These are phyloP conservation scores for Anabacerthia variegaticeps DNA, from an alignment of 2,797 vertebrate species.

Conservation along the genomic window DNA sequence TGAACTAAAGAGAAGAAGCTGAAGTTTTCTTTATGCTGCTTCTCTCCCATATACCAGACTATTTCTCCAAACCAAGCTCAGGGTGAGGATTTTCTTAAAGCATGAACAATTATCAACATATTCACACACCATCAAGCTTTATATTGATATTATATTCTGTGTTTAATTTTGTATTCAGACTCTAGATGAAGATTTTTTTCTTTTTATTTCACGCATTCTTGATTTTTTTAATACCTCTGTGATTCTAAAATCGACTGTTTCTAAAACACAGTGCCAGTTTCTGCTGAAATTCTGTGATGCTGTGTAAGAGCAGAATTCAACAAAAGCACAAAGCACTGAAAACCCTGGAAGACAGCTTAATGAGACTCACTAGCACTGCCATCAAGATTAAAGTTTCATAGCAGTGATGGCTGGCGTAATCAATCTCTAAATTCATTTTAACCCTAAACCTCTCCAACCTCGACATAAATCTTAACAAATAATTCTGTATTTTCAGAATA, in stretches of 20 bases:
- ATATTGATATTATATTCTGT: not conserved
- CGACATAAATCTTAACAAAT: not conserved
- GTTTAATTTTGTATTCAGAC: not conserved
- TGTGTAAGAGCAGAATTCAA: not conserved
- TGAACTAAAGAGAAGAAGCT: not conserved
- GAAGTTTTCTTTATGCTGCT: not conserved
- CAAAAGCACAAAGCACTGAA: not conserved
- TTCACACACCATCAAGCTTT: not conserved
- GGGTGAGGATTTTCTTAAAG: not conserved
- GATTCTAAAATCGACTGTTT: not conserved
- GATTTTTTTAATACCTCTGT: not conserved
- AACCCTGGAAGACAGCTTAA: not conserved
- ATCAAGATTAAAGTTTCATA: not conserved
- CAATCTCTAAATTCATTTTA: not conserved
- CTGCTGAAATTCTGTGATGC: not conserved
- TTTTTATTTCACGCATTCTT: not conserved
- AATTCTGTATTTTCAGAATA: constrained; percentile 1
- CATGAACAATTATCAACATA: not conserved
- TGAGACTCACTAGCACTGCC: not conserved
- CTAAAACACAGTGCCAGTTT: not conserved
- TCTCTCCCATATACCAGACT: not conserved
- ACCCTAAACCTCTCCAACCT: not conserved
- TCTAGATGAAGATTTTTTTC: not conserved
- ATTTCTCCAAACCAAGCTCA: not conserved
- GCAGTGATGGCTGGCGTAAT: not conserved